Evolutionary conservation across 2,888 invertebrate genomes (phyloP).

Genomic region (Agonum fuliginosum): DNA sequence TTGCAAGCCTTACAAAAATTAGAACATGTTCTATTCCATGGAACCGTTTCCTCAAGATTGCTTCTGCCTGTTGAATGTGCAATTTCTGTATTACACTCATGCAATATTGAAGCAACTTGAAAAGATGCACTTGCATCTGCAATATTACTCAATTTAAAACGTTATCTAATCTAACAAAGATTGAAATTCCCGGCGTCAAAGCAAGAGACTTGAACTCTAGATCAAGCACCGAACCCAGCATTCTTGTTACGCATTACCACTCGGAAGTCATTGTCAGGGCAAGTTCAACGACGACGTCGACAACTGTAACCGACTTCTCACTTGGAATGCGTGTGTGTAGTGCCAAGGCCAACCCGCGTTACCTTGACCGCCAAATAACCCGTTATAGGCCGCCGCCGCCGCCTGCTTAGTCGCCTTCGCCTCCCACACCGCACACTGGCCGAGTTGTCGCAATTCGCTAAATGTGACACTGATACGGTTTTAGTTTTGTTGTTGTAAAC

Average conservation of each 20-base stretch:
- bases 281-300: not conserved
- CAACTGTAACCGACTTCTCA: conserved; percentile 36
- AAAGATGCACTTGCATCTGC: no score
- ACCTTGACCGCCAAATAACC: conserved; percentile 58
- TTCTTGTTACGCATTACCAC: conserved; percentile 9
- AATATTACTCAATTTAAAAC: no score
- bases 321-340: conserved; percentile 51
- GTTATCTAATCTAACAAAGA: not conserved
- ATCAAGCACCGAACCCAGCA: conserved; percentile 9
- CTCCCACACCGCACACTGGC: conserved; percentile 48
- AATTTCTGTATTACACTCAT: no score
- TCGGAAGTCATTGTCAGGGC: conserved; percentile 28
- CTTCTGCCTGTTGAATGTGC: no score
- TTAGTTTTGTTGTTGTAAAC: no score
- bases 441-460: not conserved
- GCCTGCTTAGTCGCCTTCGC: no score
- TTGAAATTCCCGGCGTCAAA: not conserved
- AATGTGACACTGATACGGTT: no score
- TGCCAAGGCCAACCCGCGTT: conserved; percentile 57
- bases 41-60: no score
- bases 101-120: no score
- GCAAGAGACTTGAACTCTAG: not conserved
- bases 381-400: conserved; percentile 41
- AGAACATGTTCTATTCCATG: no score
- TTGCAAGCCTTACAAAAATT: no score